Percentiles rank a stretch among this genome's conserved stretches.
Conservation (phyloP, 2,888 invertebrate genomes). For the Steinernema scapterisci region DNA sequence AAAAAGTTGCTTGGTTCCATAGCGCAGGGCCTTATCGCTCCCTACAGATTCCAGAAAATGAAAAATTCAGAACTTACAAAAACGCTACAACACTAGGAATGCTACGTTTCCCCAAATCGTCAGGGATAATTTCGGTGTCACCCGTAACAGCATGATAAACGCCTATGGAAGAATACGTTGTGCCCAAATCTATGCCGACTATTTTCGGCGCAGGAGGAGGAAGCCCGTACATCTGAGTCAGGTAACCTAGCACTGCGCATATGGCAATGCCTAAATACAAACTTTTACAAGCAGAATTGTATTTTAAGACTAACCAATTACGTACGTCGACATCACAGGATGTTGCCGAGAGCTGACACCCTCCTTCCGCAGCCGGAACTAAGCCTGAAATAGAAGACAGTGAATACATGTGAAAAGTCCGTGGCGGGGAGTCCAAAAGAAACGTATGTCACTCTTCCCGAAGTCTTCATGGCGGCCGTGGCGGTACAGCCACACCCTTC, state of each 20-base stretch:
- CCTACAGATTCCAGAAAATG: too few species aligned
- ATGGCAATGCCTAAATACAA: slow-evolving; percentile 67
- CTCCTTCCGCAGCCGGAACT: too few species aligned
- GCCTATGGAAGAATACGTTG: slow-evolving; percentile 70
- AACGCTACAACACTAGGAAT: slow-evolving; percentile 72
- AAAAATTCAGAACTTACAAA: slow-evolving; percentile 55
- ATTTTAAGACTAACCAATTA: slow-evolving; percentile 1
- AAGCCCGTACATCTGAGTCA: slow-evolving; percentile 69
- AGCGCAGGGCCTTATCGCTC: too few species aligned
- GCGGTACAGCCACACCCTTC: too few species aligned
- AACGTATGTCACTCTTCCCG: too few species aligned
- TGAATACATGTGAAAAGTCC: too few species aligned
- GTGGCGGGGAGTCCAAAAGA: too few species aligned
- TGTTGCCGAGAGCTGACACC: not conserved
- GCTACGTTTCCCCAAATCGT: slow-evolving; percentile 69
- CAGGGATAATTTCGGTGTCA: slow-evolving; percentile 67
- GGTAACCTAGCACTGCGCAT: slow-evolving; percentile 69
- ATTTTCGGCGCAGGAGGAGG: slow-evolving; percentile 72
- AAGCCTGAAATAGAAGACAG: too few species aligned
- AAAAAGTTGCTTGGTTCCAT: too few species aligned
- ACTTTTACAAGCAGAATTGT: too few species aligned
- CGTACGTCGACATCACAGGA: not conserved
- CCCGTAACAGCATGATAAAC: slow-evolving; percentile 71
- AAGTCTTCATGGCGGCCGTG: too few species aligned
- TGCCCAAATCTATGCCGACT: slow-evolving; percentile 71